Evolutionary conservation across 2,888 invertebrate species (phyloP).

Genomic region (Idaea aversata): DNA sequence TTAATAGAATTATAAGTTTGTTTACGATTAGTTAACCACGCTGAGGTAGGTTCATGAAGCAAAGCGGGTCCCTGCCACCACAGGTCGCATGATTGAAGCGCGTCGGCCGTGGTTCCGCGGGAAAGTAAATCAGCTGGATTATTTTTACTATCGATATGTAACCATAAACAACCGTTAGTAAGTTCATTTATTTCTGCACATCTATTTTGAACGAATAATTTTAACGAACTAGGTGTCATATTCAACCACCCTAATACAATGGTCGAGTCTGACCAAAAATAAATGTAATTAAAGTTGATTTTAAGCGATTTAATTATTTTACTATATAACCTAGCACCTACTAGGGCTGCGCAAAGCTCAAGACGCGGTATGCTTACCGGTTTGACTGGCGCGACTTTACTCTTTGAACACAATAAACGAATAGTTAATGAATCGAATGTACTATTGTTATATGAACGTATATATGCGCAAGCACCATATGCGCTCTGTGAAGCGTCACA

Average conservation of each 20-base stretch:
- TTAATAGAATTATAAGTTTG: too few relatives aligned
- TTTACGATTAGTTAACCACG: too few relatives aligned
- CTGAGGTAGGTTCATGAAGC: too few relatives aligned
- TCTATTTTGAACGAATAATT: slow-evolving; percentile 30
- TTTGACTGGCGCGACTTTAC: slow-evolving; percentile 24
- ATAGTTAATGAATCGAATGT: slow-evolving; percentile 18
- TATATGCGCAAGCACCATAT: slow-evolving; percentile 24
- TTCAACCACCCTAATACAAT: slow-evolving; percentile 32
- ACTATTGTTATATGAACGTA: slow-evolving; percentile 7
- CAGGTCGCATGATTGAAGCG: slow-evolving; percentile 16
- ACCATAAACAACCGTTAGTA: slow-evolving; percentile 22
- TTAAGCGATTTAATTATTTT: slow-evolving; percentile 23
- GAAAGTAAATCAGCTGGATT: slow-evolving; percentile 35
- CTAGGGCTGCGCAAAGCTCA: slow-evolving; percentile 33
- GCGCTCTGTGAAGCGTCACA: slow-evolving; percentile 24
- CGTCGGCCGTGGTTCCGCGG: slow-evolving; percentile 27
- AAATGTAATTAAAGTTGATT: slow-evolving; percentile 5
- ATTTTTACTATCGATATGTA: slow-evolving; percentile 27
- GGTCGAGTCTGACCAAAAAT: slow-evolving; percentile 32
- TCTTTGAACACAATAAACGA: slow-evolving; percentile 25
- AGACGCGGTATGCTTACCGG: slow-evolving; percentile 29
- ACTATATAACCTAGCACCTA: slow-evolving; percentile 24
- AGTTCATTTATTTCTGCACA: slow-evolving; percentile 32
- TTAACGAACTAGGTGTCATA: slow-evolving; percentile 18
- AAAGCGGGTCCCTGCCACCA: slow-evolving; percentile 33